Evolutionary conservation across 2,888 invertebrate species (phyloP).

Genomic region (Campopleginae sp.): DNA sequence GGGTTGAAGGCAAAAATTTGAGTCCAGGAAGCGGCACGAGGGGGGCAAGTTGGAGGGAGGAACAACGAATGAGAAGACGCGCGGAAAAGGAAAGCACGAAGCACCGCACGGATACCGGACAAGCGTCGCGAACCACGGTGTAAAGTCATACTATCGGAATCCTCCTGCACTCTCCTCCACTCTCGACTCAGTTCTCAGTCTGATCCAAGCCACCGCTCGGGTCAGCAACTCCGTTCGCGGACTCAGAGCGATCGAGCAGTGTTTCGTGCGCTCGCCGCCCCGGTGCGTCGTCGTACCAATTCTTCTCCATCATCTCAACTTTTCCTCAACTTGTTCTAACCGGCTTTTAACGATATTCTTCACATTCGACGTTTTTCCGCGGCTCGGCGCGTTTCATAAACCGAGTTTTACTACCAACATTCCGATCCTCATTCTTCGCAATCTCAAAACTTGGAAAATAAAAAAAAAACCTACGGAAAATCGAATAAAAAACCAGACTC

Average conservation of each 20-base stretch:
- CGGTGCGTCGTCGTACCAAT: slow-evolving; percentile 41
- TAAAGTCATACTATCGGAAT: slow-evolving; percentile 74
- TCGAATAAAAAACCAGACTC: neutral
- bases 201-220: slow-evolving; percentile 78
- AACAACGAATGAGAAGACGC: slow-evolving; percentile 49
- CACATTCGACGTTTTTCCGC: neutral
- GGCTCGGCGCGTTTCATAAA: neutral
- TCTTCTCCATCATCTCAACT: slow-evolving; percentile 7
- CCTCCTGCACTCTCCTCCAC: slow-evolving; percentile 73
- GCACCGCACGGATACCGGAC: slow-evolving; percentile 59
- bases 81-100: slow-evolving; percentile 58
- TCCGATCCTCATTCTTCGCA: neutral
- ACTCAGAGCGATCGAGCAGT: slow-evolving; percentile 47
- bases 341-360: slow-evolving; percentile 13
- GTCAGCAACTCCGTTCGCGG: slow-evolving; percentile 66
- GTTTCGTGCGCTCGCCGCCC: slow-evolving; percentile 54
- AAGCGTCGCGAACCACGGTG: slow-evolving; percentile 62
- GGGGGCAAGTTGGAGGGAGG: slow-evolving; percentile 52
- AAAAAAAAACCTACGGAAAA: neutral
- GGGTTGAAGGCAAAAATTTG: slow-evolving; percentile 22
- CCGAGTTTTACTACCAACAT: neutral
- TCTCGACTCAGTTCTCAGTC: slow-evolving; percentile 76
- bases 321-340: slow-evolving; percentile 9
- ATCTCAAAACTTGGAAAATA: neutral
- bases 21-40: slow-evolving; percentile 46